Base-by-base conservation (phyloP, 2,797 vertebrate species). In the Ciconia nigra region DNA sequence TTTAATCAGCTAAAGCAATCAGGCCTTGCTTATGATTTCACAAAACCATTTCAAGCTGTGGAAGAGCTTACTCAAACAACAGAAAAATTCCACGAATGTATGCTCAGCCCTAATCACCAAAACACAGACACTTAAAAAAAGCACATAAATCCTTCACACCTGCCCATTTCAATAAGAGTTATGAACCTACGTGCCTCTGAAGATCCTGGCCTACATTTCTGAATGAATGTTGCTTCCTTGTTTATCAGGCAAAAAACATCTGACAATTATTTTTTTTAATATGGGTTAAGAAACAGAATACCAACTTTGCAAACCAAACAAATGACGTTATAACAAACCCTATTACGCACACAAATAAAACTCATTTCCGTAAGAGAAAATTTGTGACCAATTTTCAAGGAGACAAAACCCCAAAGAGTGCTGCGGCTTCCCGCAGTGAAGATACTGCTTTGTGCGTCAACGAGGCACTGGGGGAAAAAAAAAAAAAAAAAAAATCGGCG, bases 381-480 rank as follows among this genome's bases (percentile, higher is more conserved):
- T 25, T 15, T 8, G 49, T 26, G 55, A 89, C 71, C 54, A 58
- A 79, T 84, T 79, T 44, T 83, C 74, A 72, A 77, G 79, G 72
- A 71, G 69, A 90, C 88, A 78, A 80, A 80, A 35, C 47, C 87
- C 72, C 5, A 8, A 20, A 37, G 37, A 73, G 67, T 6, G 52
- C 72, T 16, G 76, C 24, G 72, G 94, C 91, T 72, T 41, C 87
- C 95, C 81, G 89, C 94, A 83, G 71, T 2, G 76, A 62, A 42
- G 59, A 46, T 22, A 29, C 63, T 0, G 90, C 92, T 94, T 93
- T 94, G 85, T 92, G 85, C 95, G 88, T 69, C 92, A 96, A 41
- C 24, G 29, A 91, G 49, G 54, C 77, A 31, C 89, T 9, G 22
- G 41, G 9, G 21, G 13, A 6, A 29, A 29, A 35, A 39, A 65